Evolutionary conservation across 2,113 vertebrate genomes (phyloP), one percentile per base, ranked within the genome.

Genomic region (Erpornis zantholeuca): DNA sequence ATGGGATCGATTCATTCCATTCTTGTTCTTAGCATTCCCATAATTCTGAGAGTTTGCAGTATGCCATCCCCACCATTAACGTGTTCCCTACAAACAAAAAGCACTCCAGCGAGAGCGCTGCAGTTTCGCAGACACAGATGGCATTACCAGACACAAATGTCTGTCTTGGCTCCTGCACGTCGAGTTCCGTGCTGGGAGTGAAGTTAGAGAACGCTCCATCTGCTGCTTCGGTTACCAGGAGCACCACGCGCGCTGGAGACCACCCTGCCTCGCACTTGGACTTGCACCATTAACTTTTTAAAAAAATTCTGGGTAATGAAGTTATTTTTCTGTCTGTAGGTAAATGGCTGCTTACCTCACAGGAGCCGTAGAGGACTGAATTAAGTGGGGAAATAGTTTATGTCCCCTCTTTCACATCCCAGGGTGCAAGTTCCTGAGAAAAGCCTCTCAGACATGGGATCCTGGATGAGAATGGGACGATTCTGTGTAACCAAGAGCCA

Each of bases 61-160:
- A 49, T 38, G 86, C 56, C 16, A 56, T 95, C 54, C 87, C 93
- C 89, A 85, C 82, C 91, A 89, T 94, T 94, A 93, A 85, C 28
- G 52, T 90, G 94, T 88, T 97, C 92, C 94, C 95, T 90, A 81
- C 91, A 92, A 94, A 96, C 89, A 96, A 79, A 94, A 95, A 94
- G 91, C 97, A 60, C 92, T 95, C 94, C 92, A 96, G 93, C 19
- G 21, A 88, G 76, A 92, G 92, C 52, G n/a, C 71, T 60, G 92
- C 12, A 72, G 91, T 83, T 95, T 93, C 54, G 68, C 97, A 96
- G 95, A 94, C 95, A 96, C 95, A 97, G 96, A 97, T 97, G 97
- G 96, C 91, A 85, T 72, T 49, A 96, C 82, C 95, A 96, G 92
- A 96, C 95, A 94, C 96, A 96, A 96, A 97, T 97, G 95, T 97